Evolutionary conservation across 2,888 invertebrate genomes (phyloP).

Genomic region (Bellardia pandia): DNA sequence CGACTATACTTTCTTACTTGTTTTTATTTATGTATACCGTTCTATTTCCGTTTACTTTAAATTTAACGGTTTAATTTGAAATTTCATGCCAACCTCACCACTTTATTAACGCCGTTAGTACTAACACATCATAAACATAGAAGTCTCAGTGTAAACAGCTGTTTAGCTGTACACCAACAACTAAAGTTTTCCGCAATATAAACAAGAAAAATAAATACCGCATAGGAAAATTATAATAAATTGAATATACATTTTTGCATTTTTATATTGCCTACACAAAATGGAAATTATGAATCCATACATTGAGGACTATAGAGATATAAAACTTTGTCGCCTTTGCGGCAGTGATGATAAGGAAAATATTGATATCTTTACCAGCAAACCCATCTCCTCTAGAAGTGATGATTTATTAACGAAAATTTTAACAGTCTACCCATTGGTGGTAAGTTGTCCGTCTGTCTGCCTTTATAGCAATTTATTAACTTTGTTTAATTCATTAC

Average conservation of each 20-base stretch:
- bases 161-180: constrained; percentile 65
- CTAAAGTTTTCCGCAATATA: constrained; percentile 47
- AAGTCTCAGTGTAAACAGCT: constrained; percentile 34
- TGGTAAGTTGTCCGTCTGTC: constrained; percentile 71
- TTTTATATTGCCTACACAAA: background rate
- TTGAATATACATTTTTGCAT: constrained; percentile 13
- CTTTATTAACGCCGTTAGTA: constrained; percentile 23
- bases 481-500: background rate
- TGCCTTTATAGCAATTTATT: background rate
- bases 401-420: constrained; percentile 76
- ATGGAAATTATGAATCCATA: constrained; percentile 53
- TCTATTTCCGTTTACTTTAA: constrained; percentile 13
- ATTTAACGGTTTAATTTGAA: background rate
- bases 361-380: constrained; percentile 75
- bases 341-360: constrained; percentile 77
- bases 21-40: background rate
- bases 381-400: constrained; percentile 61
- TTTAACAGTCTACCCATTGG: constrained; percentile 78
- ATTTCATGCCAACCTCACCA: background rate
- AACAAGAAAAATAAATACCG: constrained; percentile 62
- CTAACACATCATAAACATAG: background rate
- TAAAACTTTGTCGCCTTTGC: constrained; percentile 79
- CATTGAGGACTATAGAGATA: constrained; percentile 66
- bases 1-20: too few species aligned
- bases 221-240: constrained; percentile 61